A percentile compares a stretch with the other conserved stretches of the same genome.
These are phyloP conservation scores for Cyprinodon diabolis DNA, from an alignment of 2,797 vertebrate species.

Conservation along the genomic window DNA sequence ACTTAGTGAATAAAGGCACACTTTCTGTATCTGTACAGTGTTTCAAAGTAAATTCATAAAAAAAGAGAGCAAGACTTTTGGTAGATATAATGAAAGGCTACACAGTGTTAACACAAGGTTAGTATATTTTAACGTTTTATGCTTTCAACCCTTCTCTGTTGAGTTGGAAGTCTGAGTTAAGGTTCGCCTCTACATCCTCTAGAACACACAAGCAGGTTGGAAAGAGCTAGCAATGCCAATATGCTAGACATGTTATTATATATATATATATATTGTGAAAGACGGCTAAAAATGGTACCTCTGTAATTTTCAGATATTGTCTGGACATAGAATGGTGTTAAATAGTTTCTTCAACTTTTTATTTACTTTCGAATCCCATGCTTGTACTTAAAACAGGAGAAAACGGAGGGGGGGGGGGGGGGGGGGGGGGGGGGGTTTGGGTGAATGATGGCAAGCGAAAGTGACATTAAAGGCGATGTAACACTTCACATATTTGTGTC, in stretches of 20 bases:
- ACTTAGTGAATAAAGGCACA: too few species aligned
- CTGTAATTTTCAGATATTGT: too few species aligned
- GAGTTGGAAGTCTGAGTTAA: neutral
- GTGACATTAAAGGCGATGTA: conserved; percentile 57
- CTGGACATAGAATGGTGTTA: too few species aligned
- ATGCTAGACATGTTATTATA: too few species aligned
- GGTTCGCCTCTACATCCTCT: neutral
- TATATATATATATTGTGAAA: too few species aligned
- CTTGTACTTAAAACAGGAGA: too few species aligned
- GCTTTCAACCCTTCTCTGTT: neutral
- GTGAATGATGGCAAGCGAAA: conserved; percentile 15
- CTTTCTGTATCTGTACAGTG: neutral
- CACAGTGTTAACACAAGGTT: neutral
- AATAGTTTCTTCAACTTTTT: too few species aligned
- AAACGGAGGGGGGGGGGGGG: neutral
- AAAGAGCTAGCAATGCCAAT: neutral
- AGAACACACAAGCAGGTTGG: neutral
- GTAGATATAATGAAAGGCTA: neutral
- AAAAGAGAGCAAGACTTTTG: neutral
- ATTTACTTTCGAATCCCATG: too few species aligned
- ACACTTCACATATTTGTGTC: conserved; percentile 65
- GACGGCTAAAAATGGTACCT: too few species aligned
- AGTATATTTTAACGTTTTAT: neutral
- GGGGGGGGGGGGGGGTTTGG: neutral
- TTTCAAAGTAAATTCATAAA: neutral